Percentiles rank a stretch among this genome's conserved stretches.
Evolutionary conservation across 2,113 vertebrate species (phyloP).

Genomic region (Phrynosoma platyrhinos): DNA sequence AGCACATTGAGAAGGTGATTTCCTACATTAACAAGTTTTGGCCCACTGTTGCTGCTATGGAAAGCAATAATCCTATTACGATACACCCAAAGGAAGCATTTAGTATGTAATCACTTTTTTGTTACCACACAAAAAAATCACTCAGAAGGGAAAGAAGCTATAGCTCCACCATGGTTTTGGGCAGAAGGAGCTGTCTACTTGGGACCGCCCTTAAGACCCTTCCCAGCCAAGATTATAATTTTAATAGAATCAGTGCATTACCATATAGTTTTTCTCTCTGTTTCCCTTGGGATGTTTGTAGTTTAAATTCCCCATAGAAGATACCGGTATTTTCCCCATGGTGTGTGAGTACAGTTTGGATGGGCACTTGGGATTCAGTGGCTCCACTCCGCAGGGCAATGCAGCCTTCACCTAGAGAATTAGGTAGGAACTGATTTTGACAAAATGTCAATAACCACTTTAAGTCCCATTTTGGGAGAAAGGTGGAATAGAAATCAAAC

Average conservation of each 20-base stretch:
- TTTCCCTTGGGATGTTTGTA: slow-evolving; percentile 90
- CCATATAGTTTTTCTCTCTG: slow-evolving; percentile 94
- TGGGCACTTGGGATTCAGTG: slow-evolving; percentile 81
- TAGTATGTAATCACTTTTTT: neutral
- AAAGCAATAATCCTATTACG: slow-evolving; percentile 31
- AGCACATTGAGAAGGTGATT: neutral
- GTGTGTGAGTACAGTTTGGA: slow-evolving; percentile 89
- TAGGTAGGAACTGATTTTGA: slow-evolving; percentile 18
- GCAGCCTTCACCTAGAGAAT: slow-evolving; percentile 89
- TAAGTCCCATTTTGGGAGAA: too few species aligned
- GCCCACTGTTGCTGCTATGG: slow-evolving; percentile 18
- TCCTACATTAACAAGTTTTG: neutral
- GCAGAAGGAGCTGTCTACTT: neutral
- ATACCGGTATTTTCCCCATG: slow-evolving; percentile 91
- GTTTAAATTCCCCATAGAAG: slow-evolving; percentile 89
- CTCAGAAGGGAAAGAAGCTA: neutral
- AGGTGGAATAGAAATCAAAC: too few species aligned
- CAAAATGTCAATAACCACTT: neutral
- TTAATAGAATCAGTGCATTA: slow-evolving; percentile 62
- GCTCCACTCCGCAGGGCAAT: slow-evolving; percentile 90
- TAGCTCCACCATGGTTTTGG: neutral
- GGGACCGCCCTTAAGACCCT: neutral
- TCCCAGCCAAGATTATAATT: neutral
- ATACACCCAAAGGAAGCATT: neutral
- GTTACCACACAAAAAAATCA: neutral